These are phyloP conservation scores for Drosophila subsilvestris DNA, from an alignment of 2,888 invertebrate species.

Conservation along the genomic window DNA sequence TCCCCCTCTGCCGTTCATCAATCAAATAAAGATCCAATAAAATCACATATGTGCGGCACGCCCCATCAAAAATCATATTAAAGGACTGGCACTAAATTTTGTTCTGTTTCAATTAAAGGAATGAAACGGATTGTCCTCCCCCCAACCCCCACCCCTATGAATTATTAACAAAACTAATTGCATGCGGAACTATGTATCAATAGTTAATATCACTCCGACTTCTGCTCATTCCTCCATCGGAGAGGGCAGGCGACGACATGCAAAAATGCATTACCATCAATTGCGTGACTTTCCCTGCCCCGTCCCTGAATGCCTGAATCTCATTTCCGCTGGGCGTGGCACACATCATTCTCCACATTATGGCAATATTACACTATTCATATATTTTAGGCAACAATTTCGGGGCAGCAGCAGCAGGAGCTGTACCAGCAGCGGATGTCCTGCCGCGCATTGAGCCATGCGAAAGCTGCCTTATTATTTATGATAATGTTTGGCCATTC, in stretches of 20 bases:
- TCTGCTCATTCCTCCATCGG: not conserved
- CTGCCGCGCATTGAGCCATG: conserved; percentile 70
- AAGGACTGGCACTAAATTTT: conserved; percentile 30
- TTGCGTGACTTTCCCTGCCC: conserved; percentile 38
- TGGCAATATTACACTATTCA: conserved; percentile 74
- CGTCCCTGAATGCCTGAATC: conserved; percentile 19
- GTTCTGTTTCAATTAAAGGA: conserved; percentile 50
- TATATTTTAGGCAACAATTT: conserved; percentile 61
- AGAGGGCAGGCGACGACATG: conserved; percentile 39
- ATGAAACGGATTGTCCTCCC: conserved; percentile 5
- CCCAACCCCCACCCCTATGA: conserved; percentile 8
- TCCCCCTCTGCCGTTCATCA: conserved; percentile 34
- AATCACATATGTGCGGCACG: conserved; percentile 47
- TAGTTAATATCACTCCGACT: conserved; percentile 34
- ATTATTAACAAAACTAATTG: conserved; percentile 74
- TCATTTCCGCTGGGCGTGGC: conserved; percentile 48
- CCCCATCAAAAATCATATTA: conserved; percentile 26
- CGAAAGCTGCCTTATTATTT: conserved; percentile 81
- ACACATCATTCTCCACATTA: conserved; percentile 32
- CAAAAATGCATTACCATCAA: conserved; percentile 74
- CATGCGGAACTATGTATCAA: conserved; percentile 54
- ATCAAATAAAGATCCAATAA: conserved; percentile 55
- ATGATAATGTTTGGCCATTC: conserved; percentile 83
- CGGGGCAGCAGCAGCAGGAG: conserved; percentile 8
- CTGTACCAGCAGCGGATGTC: conserved; percentile 51